Percentiles rank a stretch among this genome's conserved stretches.
These are phyloP conservation scores for Mormyrus lacerda DNA, from an alignment of 2,113 vertebrate species.

Conservation along the genomic window DNA sequence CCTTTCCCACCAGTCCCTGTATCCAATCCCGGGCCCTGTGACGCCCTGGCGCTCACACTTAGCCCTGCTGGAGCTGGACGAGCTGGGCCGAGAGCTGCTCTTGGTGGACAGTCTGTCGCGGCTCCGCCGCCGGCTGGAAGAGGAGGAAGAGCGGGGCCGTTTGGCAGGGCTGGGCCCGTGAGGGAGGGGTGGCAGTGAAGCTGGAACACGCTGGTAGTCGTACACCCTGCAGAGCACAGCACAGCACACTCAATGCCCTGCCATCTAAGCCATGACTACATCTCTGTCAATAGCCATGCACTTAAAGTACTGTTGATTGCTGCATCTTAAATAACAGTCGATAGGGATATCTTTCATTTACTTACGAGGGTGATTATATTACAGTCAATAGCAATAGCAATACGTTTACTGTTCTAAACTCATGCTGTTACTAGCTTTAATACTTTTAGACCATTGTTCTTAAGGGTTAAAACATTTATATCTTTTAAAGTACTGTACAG, in stretches of 20 bases:
- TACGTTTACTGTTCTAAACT: too few relatives aligned
- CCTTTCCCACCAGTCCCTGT: not conserved
- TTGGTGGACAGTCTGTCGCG: constrained; percentile 60
- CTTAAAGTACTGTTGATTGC: not conserved
- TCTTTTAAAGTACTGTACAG: not conserved
- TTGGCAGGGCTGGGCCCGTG: constrained; percentile 57
- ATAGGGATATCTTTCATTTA: not conserved
- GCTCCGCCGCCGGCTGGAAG: constrained; percentile 56
- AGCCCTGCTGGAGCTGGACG: constrained; percentile 50
- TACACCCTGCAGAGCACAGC: constrained; percentile 49
- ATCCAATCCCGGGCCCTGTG: not conserved
- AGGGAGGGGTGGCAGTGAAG: constrained; percentile 50
- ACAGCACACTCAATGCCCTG: constrained; percentile 7
- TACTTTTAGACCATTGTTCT: not conserved
- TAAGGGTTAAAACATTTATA: not conserved
- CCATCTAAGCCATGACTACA: not conserved
- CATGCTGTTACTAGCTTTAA: too few relatives aligned
- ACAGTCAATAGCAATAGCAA: too few relatives aligned
- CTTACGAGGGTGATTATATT: not conserved
- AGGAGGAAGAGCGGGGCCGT: constrained; percentile 53
- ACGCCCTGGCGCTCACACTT: constrained; percentile 49
- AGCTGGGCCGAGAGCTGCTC: constrained; percentile 55
- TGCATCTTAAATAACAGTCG: not conserved
- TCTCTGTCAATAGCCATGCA: not conserved
- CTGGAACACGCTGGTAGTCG: constrained; percentile 67